These are phyloP conservation scores for Sisyra nigra DNA, from an alignment of 2,888 invertebrate genomes.

Conservation along the genomic window DNA sequence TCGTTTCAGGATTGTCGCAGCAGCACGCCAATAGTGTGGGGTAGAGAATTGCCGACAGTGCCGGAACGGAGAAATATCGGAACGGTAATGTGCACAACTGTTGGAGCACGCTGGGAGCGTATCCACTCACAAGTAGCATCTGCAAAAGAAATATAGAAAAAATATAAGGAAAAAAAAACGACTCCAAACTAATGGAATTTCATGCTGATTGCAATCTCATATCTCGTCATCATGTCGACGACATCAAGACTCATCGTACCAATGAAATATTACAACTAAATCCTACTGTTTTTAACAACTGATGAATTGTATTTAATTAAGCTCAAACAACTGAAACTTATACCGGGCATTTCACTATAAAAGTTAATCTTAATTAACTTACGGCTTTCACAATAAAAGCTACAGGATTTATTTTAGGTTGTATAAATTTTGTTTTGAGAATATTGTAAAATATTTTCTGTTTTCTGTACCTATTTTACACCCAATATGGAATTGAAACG, in stretches of 20 bases:
- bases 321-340: too few relatives aligned
- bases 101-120: constrained; percentile 64
- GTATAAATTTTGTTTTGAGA: too few relatives aligned
- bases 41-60: constrained; percentile 52
- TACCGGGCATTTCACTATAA: too few relatives aligned
- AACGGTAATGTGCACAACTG: constrained; percentile 74
- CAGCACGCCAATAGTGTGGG: constrained; percentile 65
- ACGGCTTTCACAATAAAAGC: too few relatives aligned
- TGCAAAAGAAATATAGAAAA: constrained; percentile 24
- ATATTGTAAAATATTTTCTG: too few relatives aligned
- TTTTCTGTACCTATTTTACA: too few relatives aligned
- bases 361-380: too few relatives aligned
- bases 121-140: constrained; percentile 57
- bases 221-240: not conserved
- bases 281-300: not conserved
- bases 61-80: constrained; percentile 66
- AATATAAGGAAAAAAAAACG: constrained; percentile 5
- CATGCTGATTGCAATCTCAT: not conserved
- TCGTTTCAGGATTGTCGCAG: constrained; percentile 47
- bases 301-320: too few relatives aligned
- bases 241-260: not conserved
- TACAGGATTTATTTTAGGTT: too few relatives aligned
- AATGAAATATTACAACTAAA: not conserved
- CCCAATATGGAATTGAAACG: too few relatives aligned
- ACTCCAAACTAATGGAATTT: not conserved